Evolutionary conservation across 2,888 invertebrate species (phyloP).

Genomic region (Macrophya alboannulata): DNA sequence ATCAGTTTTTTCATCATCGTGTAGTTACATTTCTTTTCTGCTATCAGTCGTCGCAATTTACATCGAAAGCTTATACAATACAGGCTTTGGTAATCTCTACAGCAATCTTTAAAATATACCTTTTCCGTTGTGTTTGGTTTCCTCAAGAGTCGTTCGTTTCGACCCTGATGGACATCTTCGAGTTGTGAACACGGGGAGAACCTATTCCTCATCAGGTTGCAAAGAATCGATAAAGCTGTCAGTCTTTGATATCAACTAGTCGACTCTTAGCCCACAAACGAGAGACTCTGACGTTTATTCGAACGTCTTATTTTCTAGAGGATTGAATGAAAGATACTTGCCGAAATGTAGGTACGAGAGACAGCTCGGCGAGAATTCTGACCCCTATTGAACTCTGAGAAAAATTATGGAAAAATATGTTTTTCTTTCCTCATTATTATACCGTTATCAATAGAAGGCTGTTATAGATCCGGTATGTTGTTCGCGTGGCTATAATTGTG

Average conservation of each 20-base stretch:
- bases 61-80: too few species aligned
- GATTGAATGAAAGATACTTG: background rate
- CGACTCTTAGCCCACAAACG: background rate
- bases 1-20: background rate
- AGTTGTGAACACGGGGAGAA: background rate
- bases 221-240: background rate
- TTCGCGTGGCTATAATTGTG: conserved; percentile 66
- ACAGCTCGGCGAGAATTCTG: background rate
- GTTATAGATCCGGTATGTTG: conserved; percentile 50
- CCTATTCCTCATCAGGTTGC: background rate
- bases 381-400: background rate
- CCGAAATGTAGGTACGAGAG: background rate
- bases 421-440: background rate
- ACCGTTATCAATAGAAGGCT: background rate
- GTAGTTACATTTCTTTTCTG: too few species aligned
- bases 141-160: background rate
- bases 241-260: background rate
- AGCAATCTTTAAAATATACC: background rate
- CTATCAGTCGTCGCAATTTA: too few species aligned
- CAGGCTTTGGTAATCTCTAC: background rate
- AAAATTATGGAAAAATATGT: conserved; percentile 10
- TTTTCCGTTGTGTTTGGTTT: background rate
- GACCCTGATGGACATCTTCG: conserved; percentile 1
- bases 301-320: background rate
- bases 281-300: background rate